Evolutionary conservation across 2,888 invertebrate genomes (phyloP).

Genomic region (Ophion costatus): DNA sequence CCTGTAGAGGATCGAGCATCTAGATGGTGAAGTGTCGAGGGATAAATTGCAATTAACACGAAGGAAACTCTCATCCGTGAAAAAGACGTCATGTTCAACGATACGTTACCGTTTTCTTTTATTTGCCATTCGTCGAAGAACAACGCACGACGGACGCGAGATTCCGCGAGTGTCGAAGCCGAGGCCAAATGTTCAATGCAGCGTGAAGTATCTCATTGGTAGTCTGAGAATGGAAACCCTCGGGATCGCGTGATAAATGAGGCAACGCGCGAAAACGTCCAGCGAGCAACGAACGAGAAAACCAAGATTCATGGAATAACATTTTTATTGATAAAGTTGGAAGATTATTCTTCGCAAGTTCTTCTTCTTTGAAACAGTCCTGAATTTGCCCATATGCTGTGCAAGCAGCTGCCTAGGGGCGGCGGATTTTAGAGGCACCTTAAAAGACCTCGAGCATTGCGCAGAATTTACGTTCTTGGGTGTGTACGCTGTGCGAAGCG

Average conservation of each 20-base stretch:
- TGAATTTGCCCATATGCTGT: no score
- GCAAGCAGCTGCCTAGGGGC: no score
- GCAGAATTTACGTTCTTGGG: constrained; percentile 44
- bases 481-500: constrained; percentile 25
- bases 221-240: constrained; percentile 1
- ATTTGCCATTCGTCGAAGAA: background rate
- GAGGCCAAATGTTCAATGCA: constrained; percentile 57
- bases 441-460: background rate
- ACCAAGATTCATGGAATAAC: background rate
- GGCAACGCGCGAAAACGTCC: constrained; percentile 23
- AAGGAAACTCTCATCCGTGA: constrained; percentile 12
- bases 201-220: constrained; percentile 52
- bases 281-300: constrained; percentile 1
- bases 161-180: constrained; percentile 28
- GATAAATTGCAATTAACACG: constrained; percentile 53
- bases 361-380: no score
- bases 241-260: constrained; percentile 54
- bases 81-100: constrained; percentile 2
- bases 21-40: constrained; percentile 23
- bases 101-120: background rate
- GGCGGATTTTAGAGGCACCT: no score
- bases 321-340: background rate
- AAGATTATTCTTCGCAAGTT: background rate
- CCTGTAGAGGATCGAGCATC: constrained; percentile 1
- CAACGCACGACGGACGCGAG: constrained; percentile 39